phyloP scores from a whole-genome alignment of 2,797 vertebrate genomes.

The Enteromius treurensis region DNA sequence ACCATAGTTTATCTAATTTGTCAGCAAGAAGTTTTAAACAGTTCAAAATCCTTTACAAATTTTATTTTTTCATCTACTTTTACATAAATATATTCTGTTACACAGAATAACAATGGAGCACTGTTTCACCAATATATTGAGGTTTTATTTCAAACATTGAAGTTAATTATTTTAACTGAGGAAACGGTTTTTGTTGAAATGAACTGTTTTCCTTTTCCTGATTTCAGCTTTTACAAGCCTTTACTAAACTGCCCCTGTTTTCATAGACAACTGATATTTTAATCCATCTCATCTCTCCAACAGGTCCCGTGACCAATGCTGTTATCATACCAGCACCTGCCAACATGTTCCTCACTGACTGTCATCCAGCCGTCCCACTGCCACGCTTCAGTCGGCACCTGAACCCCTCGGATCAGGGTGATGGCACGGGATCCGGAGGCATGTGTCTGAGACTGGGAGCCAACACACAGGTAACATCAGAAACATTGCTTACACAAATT shows the following conservation, averaged over 20 bases:
- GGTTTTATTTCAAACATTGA: too few species aligned
- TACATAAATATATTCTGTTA: too few species aligned
- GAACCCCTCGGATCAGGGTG: constrained; percentile 79
- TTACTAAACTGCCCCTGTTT: neutral
- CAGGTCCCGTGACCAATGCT: constrained; percentile 84
- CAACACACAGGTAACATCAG: constrained; percentile 71
- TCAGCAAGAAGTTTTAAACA: too few species aligned
- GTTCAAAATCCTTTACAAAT: too few species aligned
- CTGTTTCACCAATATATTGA: too few species aligned
- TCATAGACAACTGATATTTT: neutral
- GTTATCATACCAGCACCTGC: constrained; percentile 80
- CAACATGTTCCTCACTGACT: constrained; percentile 91
- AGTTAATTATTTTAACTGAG: too few species aligned
- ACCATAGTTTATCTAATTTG: too few species aligned
- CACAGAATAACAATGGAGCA: too few species aligned
- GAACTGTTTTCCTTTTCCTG: neutral
- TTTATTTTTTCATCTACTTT: too few species aligned
- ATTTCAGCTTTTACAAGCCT: neutral
- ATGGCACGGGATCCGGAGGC: constrained; percentile 73
- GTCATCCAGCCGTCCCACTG: constrained; percentile 83
- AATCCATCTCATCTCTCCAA: neutral
- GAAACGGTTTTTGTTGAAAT: neutral
- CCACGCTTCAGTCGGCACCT: constrained; percentile 90
- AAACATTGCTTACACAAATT: neutral
- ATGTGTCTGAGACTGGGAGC: constrained; percentile 83